phyloP scores from a whole-genome alignment of 1,140 invertebrate genomes.

The Pseudomyrmex sp. region DNA sequence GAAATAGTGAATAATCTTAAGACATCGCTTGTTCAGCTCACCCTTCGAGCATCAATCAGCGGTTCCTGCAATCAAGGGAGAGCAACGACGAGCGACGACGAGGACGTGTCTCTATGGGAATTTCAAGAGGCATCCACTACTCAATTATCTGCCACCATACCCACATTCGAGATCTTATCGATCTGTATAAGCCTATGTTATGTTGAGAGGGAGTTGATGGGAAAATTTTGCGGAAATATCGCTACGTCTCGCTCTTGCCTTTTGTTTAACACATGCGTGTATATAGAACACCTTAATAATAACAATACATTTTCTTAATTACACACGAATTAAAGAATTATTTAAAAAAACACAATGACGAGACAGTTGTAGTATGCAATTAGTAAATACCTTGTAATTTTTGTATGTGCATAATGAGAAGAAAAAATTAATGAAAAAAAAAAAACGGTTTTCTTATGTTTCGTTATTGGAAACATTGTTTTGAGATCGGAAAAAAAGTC shows the following conservation, averaged over 20 bases:
- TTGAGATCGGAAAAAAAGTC: slow-evolving; percentile 6
- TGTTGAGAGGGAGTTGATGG: not conserved
- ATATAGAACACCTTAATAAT: not conserved
- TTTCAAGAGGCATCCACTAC: slow-evolving; percentile 74
- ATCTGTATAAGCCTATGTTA: slow-evolving; percentile 48
- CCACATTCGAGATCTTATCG: slow-evolving; percentile 66
- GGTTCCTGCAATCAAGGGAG: slow-evolving; percentile 69
- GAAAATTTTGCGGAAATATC: slow-evolving; percentile 5
- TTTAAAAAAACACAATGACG: not conserved
- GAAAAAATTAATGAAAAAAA: not conserved
- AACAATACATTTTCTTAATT: not conserved
- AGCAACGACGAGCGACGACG: slow-evolving; percentile 67
- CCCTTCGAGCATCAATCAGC: slow-evolving; percentile 72
- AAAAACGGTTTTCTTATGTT: not conserved
- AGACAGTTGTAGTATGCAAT: not conserved
- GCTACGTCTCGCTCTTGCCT: not conserved
- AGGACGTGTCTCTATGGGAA: slow-evolving; percentile 73
- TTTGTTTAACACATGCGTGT: not conserved
- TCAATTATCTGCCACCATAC: slow-evolving; percentile 70
- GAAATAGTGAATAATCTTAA: slow-evolving; percentile 71
- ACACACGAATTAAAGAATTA: not conserved
- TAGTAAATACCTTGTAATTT: not conserved
- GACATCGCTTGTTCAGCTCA: slow-evolving; percentile 60
- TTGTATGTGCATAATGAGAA: too few species aligned
- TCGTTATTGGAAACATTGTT: too few species aligned